phyloP scores from a whole-genome alignment of 2,113 vertebrate species.

The Blennius ocellaris region DNA sequence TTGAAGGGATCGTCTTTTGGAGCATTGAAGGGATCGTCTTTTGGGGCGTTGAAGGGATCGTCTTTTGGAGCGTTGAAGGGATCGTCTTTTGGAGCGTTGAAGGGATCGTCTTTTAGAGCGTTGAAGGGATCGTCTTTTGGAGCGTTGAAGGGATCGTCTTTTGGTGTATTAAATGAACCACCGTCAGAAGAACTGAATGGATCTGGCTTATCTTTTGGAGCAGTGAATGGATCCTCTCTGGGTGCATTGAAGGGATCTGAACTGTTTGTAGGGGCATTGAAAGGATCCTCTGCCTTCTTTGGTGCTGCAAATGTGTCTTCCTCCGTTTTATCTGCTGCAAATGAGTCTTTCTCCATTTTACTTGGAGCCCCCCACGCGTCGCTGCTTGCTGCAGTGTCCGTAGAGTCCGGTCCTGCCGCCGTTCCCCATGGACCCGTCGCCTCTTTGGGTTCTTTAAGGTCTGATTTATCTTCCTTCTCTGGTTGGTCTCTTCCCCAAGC shows the following conservation, averaged over 20 bases:
- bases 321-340: constrained; percentile 18
- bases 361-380: constrained; percentile 72
- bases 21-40: constrained; percentile 27
- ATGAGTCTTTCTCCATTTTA: constrained; percentile 51
- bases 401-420: constrained; percentile 41
- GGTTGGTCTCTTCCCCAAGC: constrained; percentile 51
- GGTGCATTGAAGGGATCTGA: constrained; percentile 50
- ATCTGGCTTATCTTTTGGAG: constrained; percentile 53
- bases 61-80: constrained; percentile 24
- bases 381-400: constrained; percentile 25
- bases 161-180: constrained; percentile 40
- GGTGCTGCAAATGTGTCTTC: constrained; percentile 38
- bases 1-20: constrained; percentile 39
- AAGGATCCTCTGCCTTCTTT: constrained; percentile 31
- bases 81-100: constrained; percentile 33
- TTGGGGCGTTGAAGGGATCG: constrained; percentile 15
- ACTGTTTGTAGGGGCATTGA: constrained; percentile 13
- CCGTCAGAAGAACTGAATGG: constrained; percentile 43
- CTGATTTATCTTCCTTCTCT: constrained; percentile 39
- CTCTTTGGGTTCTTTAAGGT: constrained; percentile 58
- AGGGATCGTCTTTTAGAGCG: constrained; percentile 8
- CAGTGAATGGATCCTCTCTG: constrained; percentile 51
- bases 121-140: constrained; percentile 53
- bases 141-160: constrained; percentile 33
- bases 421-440: constrained; percentile 62